Evolutionary conservation across 1,140 invertebrate genomes (phyloP).

Genomic region (Physella acuta): DNA sequence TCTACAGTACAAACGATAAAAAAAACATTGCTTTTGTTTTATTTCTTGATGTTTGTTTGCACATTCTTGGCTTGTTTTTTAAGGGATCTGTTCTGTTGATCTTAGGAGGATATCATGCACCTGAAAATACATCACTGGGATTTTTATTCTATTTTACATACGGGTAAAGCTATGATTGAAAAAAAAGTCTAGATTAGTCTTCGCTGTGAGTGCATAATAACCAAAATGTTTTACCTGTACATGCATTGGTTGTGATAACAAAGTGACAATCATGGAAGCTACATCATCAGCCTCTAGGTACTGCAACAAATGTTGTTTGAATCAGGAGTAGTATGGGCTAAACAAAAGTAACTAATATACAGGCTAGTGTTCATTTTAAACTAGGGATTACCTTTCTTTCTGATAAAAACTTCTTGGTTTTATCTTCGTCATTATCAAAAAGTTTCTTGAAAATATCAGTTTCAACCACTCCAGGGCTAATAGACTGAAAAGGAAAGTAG

Average conservation of each 20-base stretch:
- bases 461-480: slow-evolving; percentile 17
- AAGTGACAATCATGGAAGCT: not conserved
- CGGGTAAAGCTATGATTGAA: too few species aligned
- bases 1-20: slow-evolving; percentile 20
- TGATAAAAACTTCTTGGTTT: slow-evolving; percentile 11
- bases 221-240: slow-evolving; percentile 11
- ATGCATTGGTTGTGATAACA: slow-evolving; percentile 9
- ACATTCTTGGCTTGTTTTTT: not conserved
- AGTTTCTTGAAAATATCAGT: slow-evolving; percentile 13
- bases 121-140: too few species aligned
- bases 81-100: slow-evolving; percentile 19
- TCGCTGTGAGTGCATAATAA: not conserved
- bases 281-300: slow-evolving; percentile 14
- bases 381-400: slow-evolving; percentile 19
- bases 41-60: not conserved
- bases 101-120: slow-evolving; percentile 21
- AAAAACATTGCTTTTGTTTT: slow-evolving; percentile 8
- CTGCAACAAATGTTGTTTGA: slow-evolving; percentile 1
- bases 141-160: too few species aligned
- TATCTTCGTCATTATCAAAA: slow-evolving; percentile 18
- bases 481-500: too few species aligned
- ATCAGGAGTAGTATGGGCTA: not conserved
- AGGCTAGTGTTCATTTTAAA: not conserved
- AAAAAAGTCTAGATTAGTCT: not conserved
- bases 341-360: too few species aligned